Conservation (phyloP, 2,113 vertebrate genomes). For the Periophthalmus modestus region DNA sequence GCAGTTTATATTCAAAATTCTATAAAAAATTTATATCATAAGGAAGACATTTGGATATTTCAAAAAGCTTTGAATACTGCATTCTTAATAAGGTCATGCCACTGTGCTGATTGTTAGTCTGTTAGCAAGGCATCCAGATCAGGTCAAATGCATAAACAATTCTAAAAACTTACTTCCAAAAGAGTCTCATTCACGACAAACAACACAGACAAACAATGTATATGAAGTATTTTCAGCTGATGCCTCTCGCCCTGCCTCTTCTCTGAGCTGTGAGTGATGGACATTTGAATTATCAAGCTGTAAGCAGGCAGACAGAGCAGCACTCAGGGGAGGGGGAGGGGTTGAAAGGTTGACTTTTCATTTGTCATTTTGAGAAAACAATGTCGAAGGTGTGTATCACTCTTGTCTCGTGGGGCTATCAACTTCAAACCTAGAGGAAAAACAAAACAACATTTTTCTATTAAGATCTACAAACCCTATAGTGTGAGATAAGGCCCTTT, state of each 20-base stretch:
- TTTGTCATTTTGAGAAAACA: conserved; percentile 21
- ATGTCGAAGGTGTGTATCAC: conserved; percentile 19
- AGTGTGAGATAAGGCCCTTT: conserved; percentile 11
- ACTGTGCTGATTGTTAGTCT: not conserved
- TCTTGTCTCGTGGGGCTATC: conserved; percentile 6
- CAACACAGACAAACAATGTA: not conserved
- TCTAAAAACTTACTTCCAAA: too few relatives aligned
- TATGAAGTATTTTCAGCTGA: not conserved
- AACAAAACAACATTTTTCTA: conserved; percentile 14
- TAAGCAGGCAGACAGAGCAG: conserved; percentile 23
- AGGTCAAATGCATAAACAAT: too few relatives aligned
- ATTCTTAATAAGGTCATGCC: not conserved
- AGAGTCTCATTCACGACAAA: not conserved
- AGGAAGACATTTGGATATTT: not conserved
- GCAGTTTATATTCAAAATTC: too few relatives aligned
- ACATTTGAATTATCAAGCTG: conserved; percentile 11
- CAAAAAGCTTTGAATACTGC: conserved; percentile 1
- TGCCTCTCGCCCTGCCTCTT: not conserved
- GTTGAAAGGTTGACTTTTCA: conserved; percentile 22
- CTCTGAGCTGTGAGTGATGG: conserved; percentile 12
- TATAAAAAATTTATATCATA: too few relatives aligned
- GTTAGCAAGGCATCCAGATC: not conserved
- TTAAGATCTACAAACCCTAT: conserved; percentile 49
- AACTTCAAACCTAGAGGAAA: conserved; percentile 23
- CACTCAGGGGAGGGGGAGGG: not conserved